Evolutionary conservation across 2,113 vertebrate species (phyloP).

Genomic region (Sphaerodactylus townsendi): DNA sequence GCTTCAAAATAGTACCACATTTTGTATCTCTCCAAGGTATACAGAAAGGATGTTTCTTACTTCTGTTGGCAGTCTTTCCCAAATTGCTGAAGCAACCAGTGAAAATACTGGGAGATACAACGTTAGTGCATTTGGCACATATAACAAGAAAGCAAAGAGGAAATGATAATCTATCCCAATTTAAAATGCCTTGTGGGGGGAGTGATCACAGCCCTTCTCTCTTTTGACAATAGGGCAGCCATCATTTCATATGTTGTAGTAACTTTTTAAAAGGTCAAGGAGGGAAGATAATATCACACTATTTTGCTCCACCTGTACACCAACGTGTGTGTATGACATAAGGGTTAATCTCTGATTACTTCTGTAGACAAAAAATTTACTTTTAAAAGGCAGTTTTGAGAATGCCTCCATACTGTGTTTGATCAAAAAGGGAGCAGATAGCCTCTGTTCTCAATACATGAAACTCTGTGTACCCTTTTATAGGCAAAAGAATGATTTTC

Average conservation of each 20-base stretch:
- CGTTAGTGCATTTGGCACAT: no score
- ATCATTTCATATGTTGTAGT: not conserved
- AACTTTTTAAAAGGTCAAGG: not conserved
- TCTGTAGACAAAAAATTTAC: slow-evolving; percentile 50
- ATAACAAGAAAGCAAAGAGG: no score
- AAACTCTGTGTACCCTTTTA: not conserved
- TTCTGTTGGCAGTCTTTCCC: no score
- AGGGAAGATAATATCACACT: not conserved
- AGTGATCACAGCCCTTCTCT: not conserved
- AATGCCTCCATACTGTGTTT: slow-evolving; percentile 17
- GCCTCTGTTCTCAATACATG: not conserved
- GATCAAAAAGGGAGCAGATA: slow-evolving; percentile 6
- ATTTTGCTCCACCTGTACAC: not conserved
- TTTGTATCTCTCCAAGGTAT: no score
- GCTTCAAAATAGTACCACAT: no score
- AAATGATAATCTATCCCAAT: not conserved
- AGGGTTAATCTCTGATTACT: not conserved
- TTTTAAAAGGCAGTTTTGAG: slow-evolving; percentile 39
- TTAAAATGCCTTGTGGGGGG: not conserved
- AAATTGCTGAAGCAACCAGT: no score
- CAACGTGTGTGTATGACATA: not conserved
- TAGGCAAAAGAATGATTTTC: slow-evolving; percentile 18
- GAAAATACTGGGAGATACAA: no score
- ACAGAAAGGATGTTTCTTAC: no score
- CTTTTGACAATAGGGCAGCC: not conserved